Conservation (phyloP, 2,113 vertebrate species). For the Ictalurus furcatus region DNA sequence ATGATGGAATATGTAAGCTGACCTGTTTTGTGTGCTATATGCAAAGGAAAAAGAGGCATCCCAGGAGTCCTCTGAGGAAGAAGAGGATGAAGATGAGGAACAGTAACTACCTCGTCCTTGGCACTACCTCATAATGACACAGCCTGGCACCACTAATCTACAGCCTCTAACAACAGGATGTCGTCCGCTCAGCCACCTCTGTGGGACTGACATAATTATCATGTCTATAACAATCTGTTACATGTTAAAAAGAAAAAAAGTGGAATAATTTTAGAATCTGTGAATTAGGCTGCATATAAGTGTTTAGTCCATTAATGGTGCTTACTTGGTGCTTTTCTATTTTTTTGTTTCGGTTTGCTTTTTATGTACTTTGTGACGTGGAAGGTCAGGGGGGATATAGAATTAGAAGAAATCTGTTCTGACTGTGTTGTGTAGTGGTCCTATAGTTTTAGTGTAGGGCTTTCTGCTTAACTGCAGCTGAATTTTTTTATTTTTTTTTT, state of each 20-base stretch:
- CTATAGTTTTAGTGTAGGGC: constrained; percentile 41
- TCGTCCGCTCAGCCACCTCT: constrained; percentile 25
- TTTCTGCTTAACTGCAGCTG: constrained; percentile 41
- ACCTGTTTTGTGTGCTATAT: neutral
- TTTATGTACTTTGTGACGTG: constrained; percentile 42
- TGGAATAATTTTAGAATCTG: constrained; percentile 48
- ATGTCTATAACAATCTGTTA: constrained; percentile 38
- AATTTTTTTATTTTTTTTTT: neutral
- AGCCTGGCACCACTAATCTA: constrained; percentile 46
- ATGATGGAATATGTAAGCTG: neutral
- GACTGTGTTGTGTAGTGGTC: constrained; percentile 43
- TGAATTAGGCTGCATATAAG: constrained; percentile 42
- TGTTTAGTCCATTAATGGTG: constrained; percentile 45
- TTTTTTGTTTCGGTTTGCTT: constrained; percentile 43
- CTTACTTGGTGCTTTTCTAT: constrained; percentile 53
- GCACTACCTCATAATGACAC: constrained; percentile 53
- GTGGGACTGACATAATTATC: constrained; percentile 34
- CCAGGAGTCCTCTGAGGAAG: constrained; percentile 53
- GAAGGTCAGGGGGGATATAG: constrained; percentile 30
- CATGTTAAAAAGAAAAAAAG: constrained; percentile 17
- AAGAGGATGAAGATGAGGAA: constrained; percentile 53
- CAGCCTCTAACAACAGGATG: constrained; percentile 39
- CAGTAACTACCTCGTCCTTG: constrained; percentile 43
- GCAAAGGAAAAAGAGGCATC: constrained; percentile 50
- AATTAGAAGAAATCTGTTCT: constrained; percentile 45